phyloP scores from a whole-genome alignment of 92 coral and sea anemone genomes.

The Porites evermanni region DNA sequence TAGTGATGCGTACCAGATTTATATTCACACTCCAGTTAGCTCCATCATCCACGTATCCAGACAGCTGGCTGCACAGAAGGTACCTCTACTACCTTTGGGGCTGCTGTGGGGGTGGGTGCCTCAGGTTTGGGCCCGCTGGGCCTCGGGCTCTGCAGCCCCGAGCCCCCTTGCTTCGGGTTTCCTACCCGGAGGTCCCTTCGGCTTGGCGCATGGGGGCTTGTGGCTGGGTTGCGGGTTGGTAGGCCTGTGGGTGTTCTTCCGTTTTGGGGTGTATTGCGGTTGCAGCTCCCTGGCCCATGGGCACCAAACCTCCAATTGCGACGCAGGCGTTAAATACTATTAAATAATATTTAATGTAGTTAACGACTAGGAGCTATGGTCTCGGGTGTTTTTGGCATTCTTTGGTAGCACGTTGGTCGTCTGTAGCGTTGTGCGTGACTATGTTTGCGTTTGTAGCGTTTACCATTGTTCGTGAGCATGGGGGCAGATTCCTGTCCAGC shows the following conservation, averaged over 20 bases:
- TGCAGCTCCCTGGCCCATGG: too few species aligned
- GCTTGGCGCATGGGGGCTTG: constrained; percentile 4
- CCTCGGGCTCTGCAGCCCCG: constrained; percentile 2
- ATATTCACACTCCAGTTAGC: constrained; percentile 1
- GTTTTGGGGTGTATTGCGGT: not conserved
- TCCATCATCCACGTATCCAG: not conserved
- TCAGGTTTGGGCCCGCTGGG: constrained; percentile 6
- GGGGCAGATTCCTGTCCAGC: too few species aligned
- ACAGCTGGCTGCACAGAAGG: constrained; percentile 12
- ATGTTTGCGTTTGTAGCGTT: too few species aligned
- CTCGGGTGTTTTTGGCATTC: too few species aligned
- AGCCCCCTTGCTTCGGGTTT: constrained; percentile 19
- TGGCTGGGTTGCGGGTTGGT: constrained; percentile 18
- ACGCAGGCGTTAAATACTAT: too few species aligned
- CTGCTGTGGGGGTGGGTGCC: constrained; percentile 11
- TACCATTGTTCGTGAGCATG: too few species aligned
- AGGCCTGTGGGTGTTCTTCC: constrained; percentile 6
- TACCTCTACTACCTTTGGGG: not conserved
- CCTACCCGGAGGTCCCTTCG: constrained; percentile 10
- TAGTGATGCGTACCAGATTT: constrained; percentile 7
- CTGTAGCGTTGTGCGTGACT: too few species aligned
- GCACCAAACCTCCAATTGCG: too few species aligned
- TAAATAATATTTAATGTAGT: too few species aligned
- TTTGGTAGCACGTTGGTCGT: too few species aligned
- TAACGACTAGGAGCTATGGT: too few species aligned